A percentile compares a stretch with the other conserved stretches of the same genome.
Evolutionary conservation across 2,113 vertebrate genomes (phyloP).

Genomic region (Ranitomeya variabilis): DNA sequence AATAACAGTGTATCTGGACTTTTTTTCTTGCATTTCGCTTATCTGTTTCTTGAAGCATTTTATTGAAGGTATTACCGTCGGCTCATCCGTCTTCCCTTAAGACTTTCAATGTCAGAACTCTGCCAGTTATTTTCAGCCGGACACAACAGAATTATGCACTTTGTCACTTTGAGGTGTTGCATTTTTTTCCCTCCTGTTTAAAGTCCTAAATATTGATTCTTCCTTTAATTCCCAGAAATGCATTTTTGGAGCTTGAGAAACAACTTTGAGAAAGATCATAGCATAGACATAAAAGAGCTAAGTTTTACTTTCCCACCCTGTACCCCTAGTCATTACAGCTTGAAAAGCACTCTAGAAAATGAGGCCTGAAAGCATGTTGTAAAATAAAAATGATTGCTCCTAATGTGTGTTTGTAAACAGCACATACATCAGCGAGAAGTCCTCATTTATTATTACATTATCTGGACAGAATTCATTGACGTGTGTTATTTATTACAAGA

Average conservation of each 20-base stretch:
- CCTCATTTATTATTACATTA: neutral
- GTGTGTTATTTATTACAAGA: slow-evolving; percentile 11
- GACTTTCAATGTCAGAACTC: slow-evolving; percentile 12
- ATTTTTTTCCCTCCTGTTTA: neutral
- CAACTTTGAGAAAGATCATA: neutral
- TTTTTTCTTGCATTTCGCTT: slow-evolving; percentile 19
- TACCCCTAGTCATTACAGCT: neutral
- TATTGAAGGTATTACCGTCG: slow-evolving; percentile 38
- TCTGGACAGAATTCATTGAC: neutral
- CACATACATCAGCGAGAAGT: neutral
- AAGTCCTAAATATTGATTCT: slow-evolving; percentile 17
- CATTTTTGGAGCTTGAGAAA: neutral
- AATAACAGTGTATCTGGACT: neutral
- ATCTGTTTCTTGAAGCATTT: slow-evolving; percentile 31
- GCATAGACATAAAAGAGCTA: neutral
- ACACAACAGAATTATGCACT: slow-evolving; percentile 5
- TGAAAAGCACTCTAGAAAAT: neutral
- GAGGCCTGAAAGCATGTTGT: neutral
- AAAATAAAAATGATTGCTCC: neutral
- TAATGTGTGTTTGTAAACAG: neutral
- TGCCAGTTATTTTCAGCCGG: slow-evolving; percentile 5
- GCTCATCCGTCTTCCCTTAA: slow-evolving; percentile 38
- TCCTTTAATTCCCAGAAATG: neutral
- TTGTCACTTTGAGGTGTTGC: slow-evolving; percentile 10
- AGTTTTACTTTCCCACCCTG: neutral